Evolutionary conservation across 2,113 vertebrate species (phyloP), one percentile per base, ranked within the genome.

Genomic region (Monopterus albus): DNA sequence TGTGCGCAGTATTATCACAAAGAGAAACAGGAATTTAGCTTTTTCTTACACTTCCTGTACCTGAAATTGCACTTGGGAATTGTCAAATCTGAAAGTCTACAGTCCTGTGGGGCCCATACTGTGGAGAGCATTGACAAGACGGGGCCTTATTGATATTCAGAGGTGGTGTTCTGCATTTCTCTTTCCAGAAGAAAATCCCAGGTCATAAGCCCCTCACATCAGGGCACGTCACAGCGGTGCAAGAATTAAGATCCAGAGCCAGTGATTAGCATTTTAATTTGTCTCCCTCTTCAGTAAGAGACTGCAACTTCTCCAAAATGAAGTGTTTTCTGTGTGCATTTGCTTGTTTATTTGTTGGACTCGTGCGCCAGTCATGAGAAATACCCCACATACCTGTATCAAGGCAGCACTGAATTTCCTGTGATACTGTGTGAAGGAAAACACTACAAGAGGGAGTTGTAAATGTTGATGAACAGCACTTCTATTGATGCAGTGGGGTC

Each of bases 381-480:
- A 45, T 31, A n/a, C n/a, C n/a, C n/a, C n/a, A n/a, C n/a, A n/a
- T n/a, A n/a, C 33, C 43, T 53, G 46, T 66, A 38, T 74, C 72
- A 53, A 63, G 71, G 62, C 63, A 65, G 17, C 69, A 18, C 42
- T 26, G 43, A 61, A 49, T 67, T 43, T 67, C 59, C 70, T 65
- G 33, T 78, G 79, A 76, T 61, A 53, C 61, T 1, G 43, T 67
- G 75, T 70, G 68, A 52, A 68, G 65, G 59, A 58, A 84, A 86
- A 83, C 68, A 73, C 69, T 72, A 74, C 76, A 87, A 69, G 72
- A 42, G 71, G 67, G 82, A 59, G 67, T 80, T 47, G 81, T 80
- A 87, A 82, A 81, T 85, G 76, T 76, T 85, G 82, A 89, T 88
- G 82, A 88, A 88, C 88, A 77, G 82, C 85, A 84, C 80, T 88